Base-by-base conservation (phyloP, 1,140 invertebrate genomes). In the Chlorops oryzae region DNA sequence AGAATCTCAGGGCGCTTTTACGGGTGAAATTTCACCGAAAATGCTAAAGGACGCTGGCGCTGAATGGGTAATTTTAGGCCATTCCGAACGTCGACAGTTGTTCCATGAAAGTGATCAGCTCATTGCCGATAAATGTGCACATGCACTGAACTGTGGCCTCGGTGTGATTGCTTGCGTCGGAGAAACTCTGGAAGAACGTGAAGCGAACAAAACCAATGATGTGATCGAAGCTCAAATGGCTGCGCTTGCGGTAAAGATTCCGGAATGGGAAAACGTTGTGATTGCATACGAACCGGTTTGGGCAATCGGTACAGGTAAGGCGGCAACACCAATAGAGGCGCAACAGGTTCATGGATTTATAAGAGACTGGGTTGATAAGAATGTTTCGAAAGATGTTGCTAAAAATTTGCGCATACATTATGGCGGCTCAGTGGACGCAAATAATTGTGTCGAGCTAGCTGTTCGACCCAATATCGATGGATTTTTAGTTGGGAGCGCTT, bases 251-350 rank as follows among this genome's bases (percentile, higher is more conserved):
- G 9, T 12, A n/a, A 22, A n/a, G 9, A 22, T 23, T 7, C 10
- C 15, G 5, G 20, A 10, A 6, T 47, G n/a, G 13, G 5, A 13
- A 6, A 47, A 24, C 13, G 37, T 24, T 47, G 80, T 81, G 7
- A 66, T 81, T 47, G 79, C 79, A 9, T 81, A 81, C 61, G 79
- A 81, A 59, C 80, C 79, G 48, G 76, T 82, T 9, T 81, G 79
- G 79, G 80, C 79, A 17, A 82, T 81, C 52, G 79, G 79, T 12
- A 82, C 79, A 13, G 79, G 80, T 5, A 78, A 76, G 59, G 20
- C 78, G 71, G 32, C 80, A 77, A 71, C 74, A 12, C 78, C 77
- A 13, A 72, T 78, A 38, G 75, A 81, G 37, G 64, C 55, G 12
- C 50, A 57, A 38, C 50, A 38, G 23, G 32, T 55, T 10, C 62